A percentile compares a stretch with the other conserved stretches of the same genome.
Conservation (phyloP, 2,113 vertebrate species). For the Chlamydotis undulata region DNA sequence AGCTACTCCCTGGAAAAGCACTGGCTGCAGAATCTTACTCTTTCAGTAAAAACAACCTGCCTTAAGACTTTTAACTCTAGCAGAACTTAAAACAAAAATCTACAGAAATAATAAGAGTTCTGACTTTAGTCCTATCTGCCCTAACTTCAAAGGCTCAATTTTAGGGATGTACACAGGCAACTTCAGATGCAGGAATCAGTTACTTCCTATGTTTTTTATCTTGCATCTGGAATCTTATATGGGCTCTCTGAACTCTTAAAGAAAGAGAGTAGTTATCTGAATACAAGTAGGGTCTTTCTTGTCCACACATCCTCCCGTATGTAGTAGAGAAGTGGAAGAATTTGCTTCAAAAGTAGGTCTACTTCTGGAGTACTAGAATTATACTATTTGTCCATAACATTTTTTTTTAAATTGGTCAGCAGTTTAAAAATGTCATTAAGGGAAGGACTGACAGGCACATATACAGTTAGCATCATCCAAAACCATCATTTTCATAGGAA, state of each 20-base stretch:
- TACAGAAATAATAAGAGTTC: neutral
- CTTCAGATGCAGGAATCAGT: neutral
- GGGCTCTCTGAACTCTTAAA: neutral
- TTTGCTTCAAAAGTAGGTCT: neutral
- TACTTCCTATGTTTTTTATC: neutral
- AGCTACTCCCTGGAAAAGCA: neutral
- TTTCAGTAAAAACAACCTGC: neutral
- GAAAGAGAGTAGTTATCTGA: neutral
- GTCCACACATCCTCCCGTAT: neutral
- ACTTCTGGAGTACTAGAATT: neutral
- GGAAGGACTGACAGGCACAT: neutral
- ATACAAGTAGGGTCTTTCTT: neutral
- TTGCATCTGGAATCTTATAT: neutral
- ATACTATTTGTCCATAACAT: neutral
- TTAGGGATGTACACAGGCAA: neutral
- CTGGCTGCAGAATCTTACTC: neutral
- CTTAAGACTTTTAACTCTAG: neutral
- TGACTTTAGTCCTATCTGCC: neutral
- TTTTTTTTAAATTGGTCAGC: neutral
- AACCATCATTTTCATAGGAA: neutral
- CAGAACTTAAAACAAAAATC: neutral
- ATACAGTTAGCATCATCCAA: neutral
- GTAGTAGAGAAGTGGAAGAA: neutral
- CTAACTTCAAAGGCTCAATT: neutral
- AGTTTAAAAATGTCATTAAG: neutral